Percentiles rank a stretch among this genome's conserved stretches.
Conservation (phyloP, 2,888 invertebrate species). For the Litoditis marina region DNA sequence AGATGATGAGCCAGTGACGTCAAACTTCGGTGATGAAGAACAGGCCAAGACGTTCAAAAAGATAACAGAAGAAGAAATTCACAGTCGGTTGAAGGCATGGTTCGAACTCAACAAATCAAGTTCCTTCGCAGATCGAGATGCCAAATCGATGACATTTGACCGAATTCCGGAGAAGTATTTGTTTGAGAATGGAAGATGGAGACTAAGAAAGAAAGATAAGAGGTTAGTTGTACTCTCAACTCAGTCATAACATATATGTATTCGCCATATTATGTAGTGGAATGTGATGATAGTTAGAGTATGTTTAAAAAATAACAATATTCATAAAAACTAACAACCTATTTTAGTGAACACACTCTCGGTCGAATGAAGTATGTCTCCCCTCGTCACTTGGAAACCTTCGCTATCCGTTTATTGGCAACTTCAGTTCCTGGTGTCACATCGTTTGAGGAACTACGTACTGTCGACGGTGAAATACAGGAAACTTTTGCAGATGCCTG, state of each 20-base stretch:
- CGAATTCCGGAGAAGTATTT: constrained; percentile 2
- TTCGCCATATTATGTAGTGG: no score
- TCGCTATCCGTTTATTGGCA: constrained; percentile 14
- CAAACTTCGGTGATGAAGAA: constrained; percentile 5
- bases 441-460: constrained; percentile 10
- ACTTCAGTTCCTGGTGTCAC: not conserved
- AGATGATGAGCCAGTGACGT: constrained; percentile 6
- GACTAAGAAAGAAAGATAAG: not conserved
- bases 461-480: not conserved
- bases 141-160: not conserved
- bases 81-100: constrained; percentile 14
- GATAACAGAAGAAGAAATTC: no score
- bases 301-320: no score
- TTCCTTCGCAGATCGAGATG: not conserved
- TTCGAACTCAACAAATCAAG: constrained; percentile 13
- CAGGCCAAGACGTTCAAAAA: no score
- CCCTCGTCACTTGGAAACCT: constrained; percentile 14
- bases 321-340: not conserved
- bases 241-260: no score
- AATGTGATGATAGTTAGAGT: no score
- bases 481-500: constrained; percentile 12
- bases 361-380: constrained; percentile 12
- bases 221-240: no score
- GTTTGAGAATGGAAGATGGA: not conserved
- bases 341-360: not conserved